Percentiles rank a stretch among this genome's conserved stretches.
These are phyloP conservation scores for Pinna nobilis DNA, from an alignment of 1,140 invertebrate species.

Conservation along the genomic window DNA sequence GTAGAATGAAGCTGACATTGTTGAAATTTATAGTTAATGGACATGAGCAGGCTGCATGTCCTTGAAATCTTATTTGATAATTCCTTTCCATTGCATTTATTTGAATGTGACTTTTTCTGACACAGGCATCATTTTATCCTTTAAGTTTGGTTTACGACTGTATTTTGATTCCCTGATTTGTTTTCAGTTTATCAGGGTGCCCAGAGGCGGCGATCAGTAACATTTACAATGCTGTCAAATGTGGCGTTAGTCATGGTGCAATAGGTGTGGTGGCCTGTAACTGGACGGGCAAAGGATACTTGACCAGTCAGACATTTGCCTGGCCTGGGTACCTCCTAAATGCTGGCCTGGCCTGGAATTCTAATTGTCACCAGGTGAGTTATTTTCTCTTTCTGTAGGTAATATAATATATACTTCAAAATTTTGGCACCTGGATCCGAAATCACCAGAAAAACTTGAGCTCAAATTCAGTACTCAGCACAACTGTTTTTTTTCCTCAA, in stretches of 20 bases:
- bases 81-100: no score
- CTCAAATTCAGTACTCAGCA: background rate
- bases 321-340: slow-evolving; percentile 82
- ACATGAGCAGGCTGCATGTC: background rate
- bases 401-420: background rate
- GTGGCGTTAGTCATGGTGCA: slow-evolving; percentile 77
- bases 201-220: slow-evolving; percentile 81
- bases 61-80: background rate
- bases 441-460: background rate
- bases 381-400: background rate
- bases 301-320: slow-evolving; percentile 80
- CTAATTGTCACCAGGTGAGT: slow-evolving; percentile 77
- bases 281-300: slow-evolving; percentile 81
- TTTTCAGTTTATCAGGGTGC: slow-evolving; percentile 79
- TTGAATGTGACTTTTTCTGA: no score
- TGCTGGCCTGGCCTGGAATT: slow-evolving; percentile 82
- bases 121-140: background rate
- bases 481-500: background rate
- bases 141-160: background rate
- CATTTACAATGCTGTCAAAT: slow-evolving; percentile 79
- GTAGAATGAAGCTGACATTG: no score
- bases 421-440: background rate
- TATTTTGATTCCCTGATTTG: background rate
- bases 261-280: slow-evolving; percentile 80
- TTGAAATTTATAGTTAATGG: no score